Base-by-base conservation (phyloP, 2,888 invertebrate genomes). In the Chymomyza caudatula region DNA sequence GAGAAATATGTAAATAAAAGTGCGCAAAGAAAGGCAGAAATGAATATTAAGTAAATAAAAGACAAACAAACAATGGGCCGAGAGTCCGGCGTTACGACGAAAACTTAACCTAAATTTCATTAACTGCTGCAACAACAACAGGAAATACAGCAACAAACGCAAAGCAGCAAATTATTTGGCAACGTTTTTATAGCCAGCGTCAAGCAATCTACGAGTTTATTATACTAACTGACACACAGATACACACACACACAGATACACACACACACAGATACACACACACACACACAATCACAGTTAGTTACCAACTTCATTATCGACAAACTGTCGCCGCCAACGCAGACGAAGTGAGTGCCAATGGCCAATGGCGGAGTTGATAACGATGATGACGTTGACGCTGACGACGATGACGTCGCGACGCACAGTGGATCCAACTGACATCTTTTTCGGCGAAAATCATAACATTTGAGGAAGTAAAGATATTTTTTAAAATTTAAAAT, bases 301-400 rank as follows among this genome's bases (percentile, higher is more conserved):
- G n/a, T n/a, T n/a, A n/a, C 8, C 8, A 85, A 77, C 85, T 82
- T 85, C 81, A 82, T 82, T 83, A 82, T 85, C 85, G 71, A 65
- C 77, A 61, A 61, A 63, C 55, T 37, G 51, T 63, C 56, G 61
- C 61, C 79, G 69, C 77, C 77, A 71, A 69, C 74, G 82, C 75
- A 37, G 29, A 37, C 29, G 11, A 37, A 37, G 13, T 13, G 8
- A 17, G 49, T 20, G 19, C 8, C 49, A 49, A 20, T 22, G 15
- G 56, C 42, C 29, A 13, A 49, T 11, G 25, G 13, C 47, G 43
- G 15, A 20, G 51, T 42, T 37, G 29, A 37, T 37, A 37, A 51
- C 13, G 15, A 42, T 15, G 42, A 19, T 15, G 22, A 20, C 42
- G 37, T 13, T 20, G 52, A 19, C 49, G 29, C n/a, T 13, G 55